Evolutionary conservation across 2,113 vertebrate species (phyloP).

Genomic region (Neogale vison): DNA sequence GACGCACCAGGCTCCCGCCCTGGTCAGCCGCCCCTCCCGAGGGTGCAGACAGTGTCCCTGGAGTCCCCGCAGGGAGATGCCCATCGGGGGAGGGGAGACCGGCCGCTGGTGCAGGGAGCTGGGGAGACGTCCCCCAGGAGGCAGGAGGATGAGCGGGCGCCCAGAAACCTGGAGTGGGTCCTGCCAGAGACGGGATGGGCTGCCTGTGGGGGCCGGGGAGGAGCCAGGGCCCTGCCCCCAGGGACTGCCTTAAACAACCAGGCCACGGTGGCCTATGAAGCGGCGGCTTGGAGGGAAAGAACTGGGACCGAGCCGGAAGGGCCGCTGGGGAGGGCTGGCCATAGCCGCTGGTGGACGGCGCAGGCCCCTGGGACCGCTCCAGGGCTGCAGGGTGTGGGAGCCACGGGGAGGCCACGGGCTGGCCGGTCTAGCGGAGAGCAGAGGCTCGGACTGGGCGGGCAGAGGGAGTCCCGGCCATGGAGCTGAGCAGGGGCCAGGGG

Average conservation of each 20-base stretch:
- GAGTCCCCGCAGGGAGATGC: not conserved
- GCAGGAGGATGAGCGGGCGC: not conserved
- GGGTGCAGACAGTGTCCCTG: too few species aligned
- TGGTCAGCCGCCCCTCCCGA: accelerated
- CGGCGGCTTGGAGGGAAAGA: too few species aligned
- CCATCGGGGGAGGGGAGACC: too few species aligned
- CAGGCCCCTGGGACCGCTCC: not conserved
- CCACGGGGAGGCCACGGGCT: not conserved
- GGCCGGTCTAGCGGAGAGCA: not conserved
- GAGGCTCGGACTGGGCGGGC: not conserved
- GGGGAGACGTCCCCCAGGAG: not conserved
- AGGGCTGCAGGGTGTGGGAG: not conserved
- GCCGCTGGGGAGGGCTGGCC: not conserved
- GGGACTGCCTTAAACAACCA: not conserved
- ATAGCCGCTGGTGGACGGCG: not conserved
- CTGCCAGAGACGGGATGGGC: not conserved
- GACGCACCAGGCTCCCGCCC: not conserved
- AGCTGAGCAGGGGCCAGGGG: not conserved
- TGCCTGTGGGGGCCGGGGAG: not conserved
- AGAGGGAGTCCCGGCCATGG: not conserved
- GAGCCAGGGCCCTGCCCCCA: not conserved
- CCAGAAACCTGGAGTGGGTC: not conserved
- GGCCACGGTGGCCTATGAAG: not conserved
- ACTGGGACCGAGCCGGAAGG: not conserved
- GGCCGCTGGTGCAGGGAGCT: not conserved